Conservation (phyloP, 1,140 invertebrate genomes). For the Polypedilum pembai region DNA sequence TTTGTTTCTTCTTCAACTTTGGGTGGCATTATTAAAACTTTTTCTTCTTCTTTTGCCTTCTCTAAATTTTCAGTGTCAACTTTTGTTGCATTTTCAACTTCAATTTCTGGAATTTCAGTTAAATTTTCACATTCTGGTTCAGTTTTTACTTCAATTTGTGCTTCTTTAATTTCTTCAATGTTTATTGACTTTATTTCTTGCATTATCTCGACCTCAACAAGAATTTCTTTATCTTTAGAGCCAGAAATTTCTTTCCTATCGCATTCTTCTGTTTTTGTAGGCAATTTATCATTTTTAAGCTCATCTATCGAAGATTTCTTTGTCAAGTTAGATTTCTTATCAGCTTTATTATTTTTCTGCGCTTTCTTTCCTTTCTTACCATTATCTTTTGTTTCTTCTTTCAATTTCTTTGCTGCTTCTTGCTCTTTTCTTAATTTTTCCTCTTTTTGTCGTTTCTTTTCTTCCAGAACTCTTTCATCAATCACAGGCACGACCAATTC, state of each 20-base stretch:
- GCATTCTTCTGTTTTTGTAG: no score
- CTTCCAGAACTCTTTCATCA: slow-evolving; percentile 37
- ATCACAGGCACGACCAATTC: slow-evolving; percentile 42
- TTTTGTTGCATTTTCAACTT: not conserved
- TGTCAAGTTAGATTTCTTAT: not conserved
- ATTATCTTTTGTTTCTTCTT: slow-evolving; percentile 34
- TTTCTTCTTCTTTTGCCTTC: not conserved
- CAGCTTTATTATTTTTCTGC: slow-evolving; percentile 31
- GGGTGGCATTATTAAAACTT: not conserved
- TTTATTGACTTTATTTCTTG: not conserved
- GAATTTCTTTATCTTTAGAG: not conserved
- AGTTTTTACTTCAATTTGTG: not conserved
- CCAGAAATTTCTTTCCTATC: no score
- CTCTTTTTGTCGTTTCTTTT: slow-evolving; percentile 43
- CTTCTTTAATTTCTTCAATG: not conserved
- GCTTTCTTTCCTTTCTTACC: slow-evolving; percentile 36
- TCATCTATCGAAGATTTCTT: not conserved
- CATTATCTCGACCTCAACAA: not conserved
- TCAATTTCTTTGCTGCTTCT: slow-evolving; percentile 30
- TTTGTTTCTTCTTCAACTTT: not conserved
- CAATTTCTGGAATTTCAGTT: not conserved
- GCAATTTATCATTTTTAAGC: no score
- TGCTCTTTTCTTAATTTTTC: not conserved
- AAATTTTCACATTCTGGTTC: not conserved
- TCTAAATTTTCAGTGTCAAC: not conserved